Conservation (phyloP, 2,113 vertebrate species). For the Thryonomys swinderianus region DNA sequence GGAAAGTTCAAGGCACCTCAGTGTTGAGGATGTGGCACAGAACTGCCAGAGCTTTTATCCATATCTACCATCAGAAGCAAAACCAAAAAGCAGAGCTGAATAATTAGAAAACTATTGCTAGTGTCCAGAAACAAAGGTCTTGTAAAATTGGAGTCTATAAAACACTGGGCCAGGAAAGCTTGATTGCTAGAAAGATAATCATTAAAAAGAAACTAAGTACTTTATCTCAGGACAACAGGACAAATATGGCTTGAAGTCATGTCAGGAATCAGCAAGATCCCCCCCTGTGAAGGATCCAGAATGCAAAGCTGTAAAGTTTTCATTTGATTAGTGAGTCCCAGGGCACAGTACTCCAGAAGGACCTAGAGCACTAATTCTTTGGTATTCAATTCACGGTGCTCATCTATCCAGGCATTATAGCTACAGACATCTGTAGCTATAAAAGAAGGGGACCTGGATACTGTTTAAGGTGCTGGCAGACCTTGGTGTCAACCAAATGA, state of each 20-base stretch:
- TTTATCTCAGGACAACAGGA: background rate
- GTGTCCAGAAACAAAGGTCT: background rate
- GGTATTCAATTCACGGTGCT: background rate
- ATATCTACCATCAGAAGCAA: background rate
- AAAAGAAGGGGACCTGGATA: background rate
- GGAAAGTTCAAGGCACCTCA: background rate
- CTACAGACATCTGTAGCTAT: background rate
- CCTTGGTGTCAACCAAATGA: background rate
- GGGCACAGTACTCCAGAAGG: background rate
- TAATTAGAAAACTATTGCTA: background rate
- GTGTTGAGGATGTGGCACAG: background rate
- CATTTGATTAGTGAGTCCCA: background rate
- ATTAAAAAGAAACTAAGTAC: background rate
- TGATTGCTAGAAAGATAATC: background rate
- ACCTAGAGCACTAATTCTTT: background rate
- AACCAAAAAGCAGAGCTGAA: background rate
- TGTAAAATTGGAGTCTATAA: background rate
- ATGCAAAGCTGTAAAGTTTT: background rate
- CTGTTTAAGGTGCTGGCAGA: background rate
- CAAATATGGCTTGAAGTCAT: background rate
- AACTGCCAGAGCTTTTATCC: background rate
- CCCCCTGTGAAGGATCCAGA: background rate
- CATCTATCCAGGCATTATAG: background rate
- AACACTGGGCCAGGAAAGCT: background rate
- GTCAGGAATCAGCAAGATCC: background rate